Evolutionary conservation across 2,113 vertebrate genomes (phyloP).

Genomic region (Verasper variegatus): DNA sequence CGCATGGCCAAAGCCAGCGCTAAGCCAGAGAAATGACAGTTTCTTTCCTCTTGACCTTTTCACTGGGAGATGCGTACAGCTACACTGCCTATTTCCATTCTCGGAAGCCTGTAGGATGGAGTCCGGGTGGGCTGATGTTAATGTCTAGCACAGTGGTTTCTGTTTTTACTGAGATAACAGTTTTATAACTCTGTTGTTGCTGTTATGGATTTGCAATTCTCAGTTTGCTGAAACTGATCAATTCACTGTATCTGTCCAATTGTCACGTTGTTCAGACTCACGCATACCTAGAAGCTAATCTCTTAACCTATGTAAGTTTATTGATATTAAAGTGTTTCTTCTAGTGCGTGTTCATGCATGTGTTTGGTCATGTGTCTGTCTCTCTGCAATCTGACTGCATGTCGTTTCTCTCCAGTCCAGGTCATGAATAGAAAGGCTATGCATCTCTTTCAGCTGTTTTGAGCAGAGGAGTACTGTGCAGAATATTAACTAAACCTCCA

Average conservation of each 20-base stretch:
- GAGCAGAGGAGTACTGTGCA: constrained; percentile 64
- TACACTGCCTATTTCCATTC: constrained; percentile 23
- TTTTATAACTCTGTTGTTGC: not conserved
- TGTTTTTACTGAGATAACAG: constrained; percentile 3
- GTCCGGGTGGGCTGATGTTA: not conserved
- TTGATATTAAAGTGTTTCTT: not conserved
- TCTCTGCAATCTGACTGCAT: constrained; percentile 35
- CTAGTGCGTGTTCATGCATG: not conserved
- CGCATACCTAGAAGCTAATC: constrained; percentile 7
- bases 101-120: not conserved
- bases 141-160: not conserved
- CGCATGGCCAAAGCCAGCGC: constrained; percentile 48
- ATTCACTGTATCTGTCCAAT: constrained; percentile 5
- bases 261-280: constrained; percentile 1
- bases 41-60: constrained; percentile 67
- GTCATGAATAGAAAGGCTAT: constrained; percentile 66
- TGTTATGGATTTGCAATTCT: not conserved
- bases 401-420: constrained; percentile 50
- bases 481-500: constrained; percentile 77
- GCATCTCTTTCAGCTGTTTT: constrained; percentile 75
- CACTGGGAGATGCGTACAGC: constrained; percentile 25
- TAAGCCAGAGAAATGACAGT: constrained; percentile 67
- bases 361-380: constrained; percentile 28
- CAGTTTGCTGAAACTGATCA: constrained; percentile 14
- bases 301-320: not conserved